Conservation (phyloP, 35 echinoderm and acorn worm species). For the Strongylocentrotus purpuratus region DNA sequence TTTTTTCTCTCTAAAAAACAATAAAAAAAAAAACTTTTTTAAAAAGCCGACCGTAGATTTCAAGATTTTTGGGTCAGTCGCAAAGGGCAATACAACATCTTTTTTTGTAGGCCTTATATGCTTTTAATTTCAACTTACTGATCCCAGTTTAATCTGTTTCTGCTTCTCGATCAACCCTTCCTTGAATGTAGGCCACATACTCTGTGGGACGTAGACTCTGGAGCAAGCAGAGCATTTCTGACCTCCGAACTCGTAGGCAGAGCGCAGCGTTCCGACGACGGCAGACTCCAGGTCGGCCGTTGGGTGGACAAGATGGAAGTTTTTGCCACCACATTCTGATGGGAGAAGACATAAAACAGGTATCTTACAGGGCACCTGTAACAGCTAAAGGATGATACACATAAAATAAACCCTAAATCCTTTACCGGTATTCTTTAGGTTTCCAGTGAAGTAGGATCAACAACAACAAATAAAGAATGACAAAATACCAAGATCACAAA, state of each 20-base stretch:
- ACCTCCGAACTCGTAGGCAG: conserved; percentile 89
- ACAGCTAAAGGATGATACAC: no score
- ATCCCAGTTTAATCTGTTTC: conserved; percentile 88
- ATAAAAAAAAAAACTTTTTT: no score
- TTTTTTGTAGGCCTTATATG: no score
- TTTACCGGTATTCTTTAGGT: no score
- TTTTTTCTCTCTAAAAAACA: no score
- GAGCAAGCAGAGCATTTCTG: conserved; percentile 97
- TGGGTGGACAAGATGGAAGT: conserved; percentile 83
- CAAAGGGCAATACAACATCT: no score
- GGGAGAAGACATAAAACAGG: neutral
- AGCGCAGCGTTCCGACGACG: conserved; percentile 75
- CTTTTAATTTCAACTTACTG: conserved; percentile 55
- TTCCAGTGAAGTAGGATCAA: no score
- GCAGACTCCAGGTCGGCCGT: conserved; percentile 73
- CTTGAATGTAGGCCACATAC: conserved; percentile 80
- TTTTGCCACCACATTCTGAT: conserved; percentile 93
- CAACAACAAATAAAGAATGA: no score
- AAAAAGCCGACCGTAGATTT: no score
- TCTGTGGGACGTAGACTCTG: conserved; percentile 85
- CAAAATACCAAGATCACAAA: no score
- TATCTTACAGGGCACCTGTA: neutral
- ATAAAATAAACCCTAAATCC: no score
- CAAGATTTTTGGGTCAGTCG: no score
- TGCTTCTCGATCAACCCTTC: conserved; percentile 76